Evolutionary conservation across 1,140 invertebrate genomes (phyloP), one percentile per base, ranked within the genome.

Genomic region (Capitella teleta): DNA sequence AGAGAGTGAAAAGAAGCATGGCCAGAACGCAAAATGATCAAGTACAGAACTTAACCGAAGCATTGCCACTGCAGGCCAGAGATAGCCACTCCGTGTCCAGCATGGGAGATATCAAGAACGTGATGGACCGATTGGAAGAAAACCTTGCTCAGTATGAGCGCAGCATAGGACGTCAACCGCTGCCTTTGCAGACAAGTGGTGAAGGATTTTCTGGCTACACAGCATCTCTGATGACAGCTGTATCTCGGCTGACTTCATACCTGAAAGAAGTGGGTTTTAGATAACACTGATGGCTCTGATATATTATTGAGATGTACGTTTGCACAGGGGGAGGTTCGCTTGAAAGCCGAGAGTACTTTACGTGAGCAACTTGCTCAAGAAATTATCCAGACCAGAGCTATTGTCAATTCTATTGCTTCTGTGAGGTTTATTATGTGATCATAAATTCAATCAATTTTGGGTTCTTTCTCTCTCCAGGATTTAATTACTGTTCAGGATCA

Each of bases 121-220:
- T 64, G 14, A 43, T 68, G 34, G 57, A 60, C 18, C 43, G 53
- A 16, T 50, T 68, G 14, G 57, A 67, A 45, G 52, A 60, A 56
- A 63, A 64, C 40, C 60, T 68, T 19, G 55, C 58, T 16, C 59
- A 63, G 10, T 67, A 58, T 57, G 66, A 68, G 51, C 56, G 43
- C 14, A 51, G 57, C 50, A 63, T 62, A 14, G 66, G 66, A 1
- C 47, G 60, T 23, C 37, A 56, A 14, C 47, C 60, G 2, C 53
- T 56, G 26, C n/a, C n/a, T n/a, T n/a, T n/a, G n/a, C n/a, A n/a
- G n/a, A n/a, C n/a, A 19, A 37, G 21, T 37, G 36, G 16, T 50
- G 55, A n/a, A 66, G 62, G 38, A 55, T 67, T 68, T 36, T 62
- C 63, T 37, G 63, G 66, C 5, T 67, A 67, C 48, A 68, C 66